Percentiles rank a stretch among this genome's conserved stretches.
phyloP scores from a whole-genome alignment of 2,888 invertebrate species.

The Drosophila ezoana region DNA sequence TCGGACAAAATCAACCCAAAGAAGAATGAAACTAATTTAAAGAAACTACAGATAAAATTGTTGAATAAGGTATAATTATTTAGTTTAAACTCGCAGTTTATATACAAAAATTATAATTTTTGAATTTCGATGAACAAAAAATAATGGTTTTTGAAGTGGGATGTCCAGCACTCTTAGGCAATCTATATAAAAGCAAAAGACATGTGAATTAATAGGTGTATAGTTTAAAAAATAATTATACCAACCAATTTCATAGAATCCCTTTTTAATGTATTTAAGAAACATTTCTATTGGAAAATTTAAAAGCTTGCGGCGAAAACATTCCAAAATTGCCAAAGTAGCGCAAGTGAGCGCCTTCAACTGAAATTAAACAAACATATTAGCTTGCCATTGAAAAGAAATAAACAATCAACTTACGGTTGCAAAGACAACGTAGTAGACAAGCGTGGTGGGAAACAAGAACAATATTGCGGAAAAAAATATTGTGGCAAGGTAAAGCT shows the following conservation, averaged over 20 bases:
- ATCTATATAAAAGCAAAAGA: conserved; percentile 30
- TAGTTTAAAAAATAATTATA: background rate
- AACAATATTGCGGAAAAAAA: conserved; percentile 84
- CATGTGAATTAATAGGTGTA: background rate
- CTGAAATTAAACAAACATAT: conserved; percentile 1
- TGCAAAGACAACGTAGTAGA: conserved; percentile 84
- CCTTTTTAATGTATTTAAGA: conserved; percentile 75
- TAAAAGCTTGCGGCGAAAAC: conserved; percentile 75
- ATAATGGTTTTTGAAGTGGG: conserved; percentile 34
- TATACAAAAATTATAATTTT: conserved; percentile 47
- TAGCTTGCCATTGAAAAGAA: background rate
- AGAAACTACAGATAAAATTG: background rate
- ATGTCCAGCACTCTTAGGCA: conserved; percentile 53
- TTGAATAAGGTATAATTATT: conserved; percentile 2
- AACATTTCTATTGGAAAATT: conserved; percentile 80
- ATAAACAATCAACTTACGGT: conserved; percentile 71
- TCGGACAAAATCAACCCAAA: too few relatives aligned
- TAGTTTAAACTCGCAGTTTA: conserved; percentile 34
- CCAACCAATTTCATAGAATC: conserved; percentile 80
- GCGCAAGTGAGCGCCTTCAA: conserved; percentile 48
- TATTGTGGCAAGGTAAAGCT: conserved; percentile 84
- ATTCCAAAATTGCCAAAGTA: conserved; percentile 71
- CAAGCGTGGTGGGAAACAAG: conserved; percentile 83
- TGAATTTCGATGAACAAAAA: conserved; percentile 41
- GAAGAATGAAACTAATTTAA: background rate